Base-by-base conservation (phyloP, 1,140 invertebrate genomes). In the Drosophila bocqueti region DNA sequence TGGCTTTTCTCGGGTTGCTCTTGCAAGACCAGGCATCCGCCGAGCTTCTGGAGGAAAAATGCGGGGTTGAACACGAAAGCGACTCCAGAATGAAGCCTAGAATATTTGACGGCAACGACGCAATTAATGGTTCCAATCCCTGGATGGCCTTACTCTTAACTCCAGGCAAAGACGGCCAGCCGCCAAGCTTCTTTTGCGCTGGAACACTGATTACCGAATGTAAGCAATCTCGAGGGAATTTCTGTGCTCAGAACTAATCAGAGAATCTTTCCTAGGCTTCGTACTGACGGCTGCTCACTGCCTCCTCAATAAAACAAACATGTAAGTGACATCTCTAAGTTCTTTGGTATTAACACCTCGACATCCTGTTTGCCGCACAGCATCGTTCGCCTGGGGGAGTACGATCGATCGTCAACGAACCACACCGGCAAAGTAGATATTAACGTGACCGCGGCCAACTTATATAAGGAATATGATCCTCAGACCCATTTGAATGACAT, bases 271-370 rank as follows among this genome's bases (percentile, higher is more conserved):
- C 15, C 4, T 16, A 65, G 64, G 18, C 15, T 68, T 50, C 18
- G 66, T 68, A 3, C 15, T 68, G 38, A 68, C 66, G 13, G 66
- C 66, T 16, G 62, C 45, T 7, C 66, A 68, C 16, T 68, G 66
- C 16, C 1, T 6, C 15, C 0, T 5, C 1, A 18, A 16, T 26
- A 15, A 26, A 2, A 15, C 1, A 4, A 4, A 11, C 6, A 34
- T 68, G 66, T 68, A 43, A 67, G 66, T 40, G 21, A 9, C 15
- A 6, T n/a, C 1, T 2, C n/a, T 4, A 1, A 29, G 1, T 10
- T 3, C 15, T 29, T 9, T 58, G 6, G 38, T 11, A 29, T 26
- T 15, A 11, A 16, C 7, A 18, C 8, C 5, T n/a, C 26, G 6
- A 46, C 2, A 21, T 24, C 15, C 18, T 16, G 16, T 18, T 40